A percentile compares a stretch with the other conserved stretches of the same genome.
These are phyloP conservation scores for Bombus confusus DNA, from an alignment of 1,140 invertebrate species.

Conservation along the genomic window DNA sequence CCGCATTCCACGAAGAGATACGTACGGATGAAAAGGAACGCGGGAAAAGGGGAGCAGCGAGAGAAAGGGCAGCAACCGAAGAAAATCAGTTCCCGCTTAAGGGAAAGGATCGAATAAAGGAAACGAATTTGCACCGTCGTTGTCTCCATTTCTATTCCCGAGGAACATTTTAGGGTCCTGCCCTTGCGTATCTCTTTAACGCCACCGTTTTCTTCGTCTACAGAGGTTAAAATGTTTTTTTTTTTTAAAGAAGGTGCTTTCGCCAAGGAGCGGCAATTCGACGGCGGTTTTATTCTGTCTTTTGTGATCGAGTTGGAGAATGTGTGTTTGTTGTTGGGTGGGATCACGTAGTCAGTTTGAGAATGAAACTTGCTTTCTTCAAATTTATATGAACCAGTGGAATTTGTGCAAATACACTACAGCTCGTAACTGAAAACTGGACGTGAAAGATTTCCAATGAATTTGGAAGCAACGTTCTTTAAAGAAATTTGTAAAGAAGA, in stretches of 20 bases:
- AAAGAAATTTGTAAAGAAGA: not conserved
- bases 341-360: not conserved
- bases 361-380: not conserved
- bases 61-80: slow-evolving; percentile 3
- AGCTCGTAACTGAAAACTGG: too few relatives aligned
- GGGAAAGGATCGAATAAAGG: not conserved
- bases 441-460: too few relatives aligned
- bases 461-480: not conserved
- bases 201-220: too few relatives aligned
- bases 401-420: not conserved
- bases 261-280: not conserved
- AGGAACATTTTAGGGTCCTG: not conserved
- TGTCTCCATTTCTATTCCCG: slow-evolving; percentile 10
- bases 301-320: too few relatives aligned
- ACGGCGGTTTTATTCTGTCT: not conserved
- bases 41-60: not conserved
- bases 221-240: not conserved
- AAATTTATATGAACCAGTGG: not conserved
- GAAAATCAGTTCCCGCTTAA: slow-evolving; percentile 61
- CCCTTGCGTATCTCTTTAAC: not conserved
- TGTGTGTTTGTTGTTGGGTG: not conserved
- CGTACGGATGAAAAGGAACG: not conserved
- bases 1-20: not conserved
- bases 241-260: not conserved
- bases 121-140: slow-evolving; percentile 8